These are phyloP conservation scores for Antigone vipio DNA, from an alignment of 2,113 vertebrate species.

Conservation along the genomic window DNA sequence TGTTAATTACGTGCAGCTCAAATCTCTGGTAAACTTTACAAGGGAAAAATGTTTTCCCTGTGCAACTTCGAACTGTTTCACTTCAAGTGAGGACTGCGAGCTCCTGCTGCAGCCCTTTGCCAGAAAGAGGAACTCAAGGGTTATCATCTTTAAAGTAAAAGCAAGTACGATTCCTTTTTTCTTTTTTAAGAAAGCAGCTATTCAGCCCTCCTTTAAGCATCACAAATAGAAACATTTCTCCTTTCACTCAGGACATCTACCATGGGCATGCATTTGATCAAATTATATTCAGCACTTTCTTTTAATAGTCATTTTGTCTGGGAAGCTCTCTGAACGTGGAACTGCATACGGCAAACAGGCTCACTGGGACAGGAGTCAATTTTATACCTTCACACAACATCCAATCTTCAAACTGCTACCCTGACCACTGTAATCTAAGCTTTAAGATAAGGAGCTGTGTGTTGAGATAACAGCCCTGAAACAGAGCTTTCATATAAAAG, in stretches of 20 bases:
- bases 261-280: neutral
- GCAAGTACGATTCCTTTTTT: neutral
- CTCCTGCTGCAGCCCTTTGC: neutral
- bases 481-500: conserved; percentile 33
- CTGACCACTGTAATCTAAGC: conserved; percentile 6
- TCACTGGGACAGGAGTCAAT: conserved; percentile 9
- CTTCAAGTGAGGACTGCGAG: neutral
- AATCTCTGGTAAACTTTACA: neutral
- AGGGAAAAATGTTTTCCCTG: neutral
- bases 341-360: neutral
- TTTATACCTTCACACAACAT: conserved; percentile 15
- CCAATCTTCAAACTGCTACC: neutral
- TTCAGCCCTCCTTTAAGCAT: neutral
- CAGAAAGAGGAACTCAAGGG: neutral
- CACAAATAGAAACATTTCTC: neutral
- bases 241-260: neutral
- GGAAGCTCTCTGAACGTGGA: neutral
- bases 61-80: neutral
- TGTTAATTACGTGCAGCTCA: neutral
- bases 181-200: neutral
- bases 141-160: neutral
- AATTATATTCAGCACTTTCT: neutral
- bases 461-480: conserved; percentile 17
- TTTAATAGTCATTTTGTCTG: neutral
- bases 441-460: conserved; percentile 46